These are phyloP conservation scores for Microcebus ravelobensis DNA, from an alignment of 2,113 vertebrate species.

Conservation along the genomic window DNA sequence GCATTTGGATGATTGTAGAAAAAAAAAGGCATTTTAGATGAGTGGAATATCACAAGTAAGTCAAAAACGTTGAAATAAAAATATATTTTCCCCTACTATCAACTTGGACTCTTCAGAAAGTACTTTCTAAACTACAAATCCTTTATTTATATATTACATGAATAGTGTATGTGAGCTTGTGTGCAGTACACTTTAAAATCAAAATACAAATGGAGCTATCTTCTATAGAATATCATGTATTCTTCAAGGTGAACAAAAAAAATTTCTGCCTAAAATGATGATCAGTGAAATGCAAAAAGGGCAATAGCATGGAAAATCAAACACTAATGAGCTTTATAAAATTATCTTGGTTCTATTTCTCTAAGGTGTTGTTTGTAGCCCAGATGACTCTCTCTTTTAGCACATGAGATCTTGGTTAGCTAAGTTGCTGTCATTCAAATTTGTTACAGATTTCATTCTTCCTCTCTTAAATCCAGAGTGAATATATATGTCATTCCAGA, in stretches of 20 bases:
- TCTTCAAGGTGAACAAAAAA: conserved; percentile 63
- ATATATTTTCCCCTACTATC: not conserved
- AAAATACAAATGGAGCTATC: not conserved
- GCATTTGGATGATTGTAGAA: not conserved
- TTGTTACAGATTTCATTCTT: not conserved
- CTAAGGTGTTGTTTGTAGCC: conserved; percentile 33
- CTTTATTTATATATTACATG: not conserved
- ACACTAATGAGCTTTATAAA: conserved; percentile 58
- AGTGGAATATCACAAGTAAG: not conserved
- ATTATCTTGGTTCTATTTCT: conserved; percentile 58
- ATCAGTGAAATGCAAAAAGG: conserved; percentile 37
- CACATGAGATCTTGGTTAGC: not conserved
- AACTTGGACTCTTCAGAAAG: not conserved
- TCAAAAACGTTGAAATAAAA: not conserved
- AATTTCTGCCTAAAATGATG: conserved; percentile 36
- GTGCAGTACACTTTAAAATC: not conserved
- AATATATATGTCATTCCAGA: not conserved
- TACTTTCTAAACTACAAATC: not conserved
- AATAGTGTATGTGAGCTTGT: not conserved
- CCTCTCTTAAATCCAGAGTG: not conserved
- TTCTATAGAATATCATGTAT: not conserved
- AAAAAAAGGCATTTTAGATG: not conserved
- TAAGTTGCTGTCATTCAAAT: conserved; percentile 24
- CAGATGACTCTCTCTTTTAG: conserved; percentile 20
- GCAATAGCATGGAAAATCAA: conserved; percentile 49